These are phyloP conservation scores for Drosophila aldrichi DNA, from an alignment of 2,888 invertebrate species.

Conservation along the genomic window DNA sequence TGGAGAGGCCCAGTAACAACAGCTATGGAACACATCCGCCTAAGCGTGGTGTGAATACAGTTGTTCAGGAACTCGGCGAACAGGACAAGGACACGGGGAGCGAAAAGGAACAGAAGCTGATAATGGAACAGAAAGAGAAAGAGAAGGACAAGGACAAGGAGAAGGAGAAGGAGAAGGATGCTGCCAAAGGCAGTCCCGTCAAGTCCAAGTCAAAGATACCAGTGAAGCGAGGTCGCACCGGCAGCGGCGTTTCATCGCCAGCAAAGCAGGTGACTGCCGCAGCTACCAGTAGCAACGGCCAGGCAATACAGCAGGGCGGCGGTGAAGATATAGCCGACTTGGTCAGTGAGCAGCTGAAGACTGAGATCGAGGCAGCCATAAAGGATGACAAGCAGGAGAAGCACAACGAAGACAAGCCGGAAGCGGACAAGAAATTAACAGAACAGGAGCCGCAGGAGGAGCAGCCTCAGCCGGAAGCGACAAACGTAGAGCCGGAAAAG, in stretches of 20 bases:
- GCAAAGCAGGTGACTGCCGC: slow-evolving; percentile 81
- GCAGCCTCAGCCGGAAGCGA: slow-evolving; percentile 22
- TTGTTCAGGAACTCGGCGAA: slow-evolving; percentile 62
- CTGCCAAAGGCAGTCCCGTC: slow-evolving; percentile 83
- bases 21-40: slow-evolving; percentile 85
- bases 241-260: slow-evolving; percentile 84
- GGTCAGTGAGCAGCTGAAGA: slow-evolving; percentile 82
- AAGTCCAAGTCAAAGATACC: slow-evolving; percentile 85
- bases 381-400: slow-evolving; percentile 78
- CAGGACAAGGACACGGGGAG: slow-evolving; percentile 77
- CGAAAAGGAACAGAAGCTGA: slow-evolving; percentile 63
- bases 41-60: slow-evolving; percentile 55
- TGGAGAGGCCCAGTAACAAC: slow-evolving; percentile 43
- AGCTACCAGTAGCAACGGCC: slow-evolving; percentile 58
- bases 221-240: slow-evolving; percentile 75
- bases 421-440: slow-evolving; percentile 64
- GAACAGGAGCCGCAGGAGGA: slow-evolving; percentile 25
- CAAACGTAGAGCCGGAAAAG: slow-evolving; percentile 31
- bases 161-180: slow-evolving; percentile 55
- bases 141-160: slow-evolving; percentile 54
- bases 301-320: slow-evolving; percentile 84
- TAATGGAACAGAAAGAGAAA: slow-evolving; percentile 44
- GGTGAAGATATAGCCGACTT: slow-evolving; percentile 85
- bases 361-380: slow-evolving; percentile 83
- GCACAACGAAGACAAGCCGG: slow-evolving; percentile 47